Conservation (phyloP, 2,113 vertebrate species). For the Lontra canadensis region DNA sequence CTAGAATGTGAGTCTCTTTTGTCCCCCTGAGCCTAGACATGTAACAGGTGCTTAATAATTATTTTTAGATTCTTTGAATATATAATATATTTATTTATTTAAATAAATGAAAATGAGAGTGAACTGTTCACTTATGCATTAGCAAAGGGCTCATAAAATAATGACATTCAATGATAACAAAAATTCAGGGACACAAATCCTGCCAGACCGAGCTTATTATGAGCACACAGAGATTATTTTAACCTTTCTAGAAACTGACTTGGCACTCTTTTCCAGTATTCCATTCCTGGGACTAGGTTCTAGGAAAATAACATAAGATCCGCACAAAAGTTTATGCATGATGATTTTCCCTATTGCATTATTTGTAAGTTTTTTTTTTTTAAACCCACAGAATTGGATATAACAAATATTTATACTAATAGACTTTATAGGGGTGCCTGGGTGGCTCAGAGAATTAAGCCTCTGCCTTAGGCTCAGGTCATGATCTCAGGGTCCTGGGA, state of each 20-base stretch:
- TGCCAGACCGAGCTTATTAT: not conserved
- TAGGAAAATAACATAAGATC: not conserved
- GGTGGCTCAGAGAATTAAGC: no score
- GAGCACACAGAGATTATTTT: not conserved
- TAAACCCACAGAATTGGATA: not conserved
- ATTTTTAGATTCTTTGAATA: not conserved
- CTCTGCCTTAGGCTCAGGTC: no score
- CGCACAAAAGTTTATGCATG: not conserved
- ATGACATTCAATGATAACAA: not conserved
- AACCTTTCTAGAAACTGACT: not conserved
- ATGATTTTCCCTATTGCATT: not conserved
- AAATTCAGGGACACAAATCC: not conserved
- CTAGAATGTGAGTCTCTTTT: not conserved
- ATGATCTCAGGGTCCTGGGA: no score
- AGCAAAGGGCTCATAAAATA: not conserved
- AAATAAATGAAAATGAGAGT: not conserved
- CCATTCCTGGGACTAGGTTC: not conserved
- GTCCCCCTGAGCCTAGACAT: fast-evolving
- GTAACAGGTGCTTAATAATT: not conserved
- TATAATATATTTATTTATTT: not conserved
- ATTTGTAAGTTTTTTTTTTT: not conserved
- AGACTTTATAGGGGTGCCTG: not conserved
- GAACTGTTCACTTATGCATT: not conserved
- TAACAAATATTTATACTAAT: not conserved
- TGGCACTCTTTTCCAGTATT: not conserved